phyloP scores from a whole-genome alignment of 1,140 invertebrate species.

The Sitophilus oryzae region DNA sequence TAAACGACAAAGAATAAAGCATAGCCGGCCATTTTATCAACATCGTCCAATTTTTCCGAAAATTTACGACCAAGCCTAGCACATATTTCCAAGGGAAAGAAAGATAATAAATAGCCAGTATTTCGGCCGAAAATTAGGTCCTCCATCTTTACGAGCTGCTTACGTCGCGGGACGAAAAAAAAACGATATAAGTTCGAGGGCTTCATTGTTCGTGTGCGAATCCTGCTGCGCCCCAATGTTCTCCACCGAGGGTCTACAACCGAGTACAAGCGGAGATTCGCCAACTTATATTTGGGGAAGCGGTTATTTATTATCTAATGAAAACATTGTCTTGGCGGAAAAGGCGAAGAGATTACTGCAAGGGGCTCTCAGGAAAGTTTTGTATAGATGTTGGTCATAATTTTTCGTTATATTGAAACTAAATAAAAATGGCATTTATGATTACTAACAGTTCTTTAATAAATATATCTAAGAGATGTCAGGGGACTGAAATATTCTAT shows the following conservation, averaged over 20 bases:
- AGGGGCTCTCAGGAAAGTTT: background rate
- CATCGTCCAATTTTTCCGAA: background rate
- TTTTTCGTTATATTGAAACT: no score
- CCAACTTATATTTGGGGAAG: background rate
- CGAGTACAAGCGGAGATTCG: background rate
- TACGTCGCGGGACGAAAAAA: constrained; percentile 37
- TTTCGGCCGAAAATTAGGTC: constrained; percentile 34
- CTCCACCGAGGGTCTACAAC: constrained; percentile 14
- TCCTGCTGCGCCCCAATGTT: constrained; percentile 33
- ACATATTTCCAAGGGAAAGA: background rate
- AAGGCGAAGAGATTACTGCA: no score
- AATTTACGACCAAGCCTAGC: background rate
- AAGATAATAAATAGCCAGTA: constrained; percentile 27
- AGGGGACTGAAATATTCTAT: no score
- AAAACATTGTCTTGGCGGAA: background rate
- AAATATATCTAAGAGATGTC: no score
- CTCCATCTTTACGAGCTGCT: constrained; percentile 40
- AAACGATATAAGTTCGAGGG: constrained; percentile 34
- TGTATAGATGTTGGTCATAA: background rate
- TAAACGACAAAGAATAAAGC: no score
- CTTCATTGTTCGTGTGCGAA: constrained; percentile 34
- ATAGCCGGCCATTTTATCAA: no score
- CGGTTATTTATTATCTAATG: background rate
- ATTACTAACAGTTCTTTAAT: no score
- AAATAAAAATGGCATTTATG: no score